Evolutionary conservation across 1,140 invertebrate species (phyloP).

Genomic region (Bombus breviceps): DNA sequence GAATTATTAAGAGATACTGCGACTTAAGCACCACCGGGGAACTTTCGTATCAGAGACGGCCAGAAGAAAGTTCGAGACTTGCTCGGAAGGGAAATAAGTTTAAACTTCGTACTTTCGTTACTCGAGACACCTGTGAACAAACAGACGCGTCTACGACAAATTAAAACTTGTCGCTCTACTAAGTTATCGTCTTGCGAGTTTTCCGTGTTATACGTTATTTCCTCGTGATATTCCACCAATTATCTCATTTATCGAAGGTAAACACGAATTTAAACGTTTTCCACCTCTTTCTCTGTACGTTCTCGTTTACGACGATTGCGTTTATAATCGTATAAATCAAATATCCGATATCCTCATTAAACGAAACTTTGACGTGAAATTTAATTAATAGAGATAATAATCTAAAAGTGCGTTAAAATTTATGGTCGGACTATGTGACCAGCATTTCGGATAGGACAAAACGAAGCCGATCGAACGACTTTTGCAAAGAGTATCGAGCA

Average conservation of each 20-base stretch:
- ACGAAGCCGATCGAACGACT: neutral
- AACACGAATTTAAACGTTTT: neutral
- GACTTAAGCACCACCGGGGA: conserved; percentile 29
- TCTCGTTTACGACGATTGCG: neutral
- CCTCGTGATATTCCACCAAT: neutral
- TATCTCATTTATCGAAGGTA: neutral
- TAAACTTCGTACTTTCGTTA: conserved; percentile 48
- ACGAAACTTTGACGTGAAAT: too few relatives aligned
- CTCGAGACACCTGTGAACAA: conserved; percentile 51
- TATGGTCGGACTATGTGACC: neutral
- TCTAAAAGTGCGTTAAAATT: neutral
- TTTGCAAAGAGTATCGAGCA: conserved; percentile 48
- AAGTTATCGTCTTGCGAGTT: conserved; percentile 12
- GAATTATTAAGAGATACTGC: conserved; percentile 54
- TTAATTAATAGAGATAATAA: neutral
- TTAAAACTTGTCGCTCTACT: conserved; percentile 49
- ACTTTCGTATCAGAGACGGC: conserved; percentile 38
- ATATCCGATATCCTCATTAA: too few relatives aligned
- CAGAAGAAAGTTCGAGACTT: conserved; percentile 1
- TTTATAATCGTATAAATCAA: too few relatives aligned
- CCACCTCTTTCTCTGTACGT: neutral
- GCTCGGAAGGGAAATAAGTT: conserved; percentile 44
- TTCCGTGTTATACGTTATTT: conserved; percentile 16
- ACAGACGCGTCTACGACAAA: conserved; percentile 48
- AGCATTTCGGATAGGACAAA: conserved; percentile 5